A percentile compares a stretch with the other conserved stretches of the same genome.
Evolutionary conservation across 2,113 vertebrate genomes (phyloP).

Genomic region (Vulpes ferrilata): DNA sequence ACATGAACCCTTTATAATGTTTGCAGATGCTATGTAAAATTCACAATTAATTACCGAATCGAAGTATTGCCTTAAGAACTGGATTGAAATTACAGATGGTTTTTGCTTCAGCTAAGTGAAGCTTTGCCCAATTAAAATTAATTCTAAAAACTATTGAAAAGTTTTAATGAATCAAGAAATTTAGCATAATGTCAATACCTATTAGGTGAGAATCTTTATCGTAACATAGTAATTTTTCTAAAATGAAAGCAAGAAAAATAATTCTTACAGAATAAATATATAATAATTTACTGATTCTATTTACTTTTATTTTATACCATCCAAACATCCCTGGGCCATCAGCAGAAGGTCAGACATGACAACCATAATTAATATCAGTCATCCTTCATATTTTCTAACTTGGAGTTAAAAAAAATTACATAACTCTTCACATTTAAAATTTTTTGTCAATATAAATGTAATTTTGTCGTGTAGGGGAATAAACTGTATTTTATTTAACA

Average conservation of each 20-base stretch:
- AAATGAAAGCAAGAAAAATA: slow-evolving; percentile 9
- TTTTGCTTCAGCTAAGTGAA: slow-evolving; percentile 8
- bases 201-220: neutral
- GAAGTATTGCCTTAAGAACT: slow-evolving; percentile 18
- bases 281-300: neutral
- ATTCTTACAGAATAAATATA: neutral
- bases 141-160: slow-evolving; percentile 3
- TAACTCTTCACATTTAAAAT: neutral
- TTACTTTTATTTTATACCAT: neutral
- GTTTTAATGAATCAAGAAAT: neutral
- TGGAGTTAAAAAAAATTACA: neutral
- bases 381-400: slow-evolving; percentile 26
- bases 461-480: neutral
- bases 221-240: slow-evolving; percentile 20
- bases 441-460: neutral
- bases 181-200: neutral
- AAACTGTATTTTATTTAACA: slow-evolving; percentile 45
- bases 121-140: slow-evolving; percentile 31
- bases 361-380: neutral
- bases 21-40: slow-evolving; percentile 3
- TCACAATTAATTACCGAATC: slow-evolving; percentile 2
- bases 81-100: neutral
- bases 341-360: neutral
- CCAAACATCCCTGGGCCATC: neutral
- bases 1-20: neutral